phyloP scores from a whole-genome alignment of 2,888 invertebrate genomes.

The Bugula neritina region DNA sequence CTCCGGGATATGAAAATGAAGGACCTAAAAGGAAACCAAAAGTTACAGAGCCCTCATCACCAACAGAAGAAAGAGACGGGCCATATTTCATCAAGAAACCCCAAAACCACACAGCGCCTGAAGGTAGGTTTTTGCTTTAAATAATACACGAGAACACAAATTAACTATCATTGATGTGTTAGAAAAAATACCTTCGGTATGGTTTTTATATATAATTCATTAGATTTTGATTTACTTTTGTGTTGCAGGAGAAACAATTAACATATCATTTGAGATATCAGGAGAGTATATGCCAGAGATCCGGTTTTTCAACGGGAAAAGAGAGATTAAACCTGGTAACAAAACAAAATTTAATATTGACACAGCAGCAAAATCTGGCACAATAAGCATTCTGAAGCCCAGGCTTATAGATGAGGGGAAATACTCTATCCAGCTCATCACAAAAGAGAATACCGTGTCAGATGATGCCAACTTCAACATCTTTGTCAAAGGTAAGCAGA shows the following conservation, averaged over 20 bases:
- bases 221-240: neutral
- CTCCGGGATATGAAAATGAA: constrained; percentile 39
- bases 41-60: constrained; percentile 28
- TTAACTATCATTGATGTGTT: too few relatives aligned
- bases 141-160: too few relatives aligned
- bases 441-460: constrained; percentile 74
- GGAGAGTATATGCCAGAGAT: constrained; percentile 91
- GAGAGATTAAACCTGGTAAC: constrained; percentile 26
- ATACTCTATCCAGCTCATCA: constrained; percentile 85
- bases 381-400: constrained; percentile 67
- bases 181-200: too few relatives aligned
- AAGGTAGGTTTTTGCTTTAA: constrained; percentile 63
- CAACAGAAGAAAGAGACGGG: constrained; percentile 29
- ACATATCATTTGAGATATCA: constrained; percentile 81
- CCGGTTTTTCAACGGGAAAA: constrained; percentile 75
- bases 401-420: constrained; percentile 95
- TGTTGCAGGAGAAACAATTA: constrained; percentile 32
- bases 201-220: neutral
- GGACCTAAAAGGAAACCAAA: constrained; percentile 35
- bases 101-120: constrained; percentile 90
- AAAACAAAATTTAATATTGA: constrained; percentile 29
- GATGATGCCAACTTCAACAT: constrained; percentile 92
- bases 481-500: constrained; percentile 78
- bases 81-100: constrained; percentile 56
- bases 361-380: constrained; percentile 81